Conservation (phyloP, 2,113 vertebrate genomes). For the Labeo rohita region DNA sequence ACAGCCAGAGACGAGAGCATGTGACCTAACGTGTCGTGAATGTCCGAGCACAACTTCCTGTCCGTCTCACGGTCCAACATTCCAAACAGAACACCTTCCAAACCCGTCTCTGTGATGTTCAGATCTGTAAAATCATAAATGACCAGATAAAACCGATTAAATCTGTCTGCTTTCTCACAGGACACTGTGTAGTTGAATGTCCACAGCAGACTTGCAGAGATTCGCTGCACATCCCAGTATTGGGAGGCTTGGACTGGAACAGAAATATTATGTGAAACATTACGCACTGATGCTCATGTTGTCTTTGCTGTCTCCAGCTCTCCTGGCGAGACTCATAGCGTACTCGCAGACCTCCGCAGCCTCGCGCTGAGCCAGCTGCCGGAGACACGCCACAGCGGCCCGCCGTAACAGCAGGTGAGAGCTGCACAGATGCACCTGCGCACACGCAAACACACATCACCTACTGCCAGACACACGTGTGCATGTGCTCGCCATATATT, state of each 20-base stretch:
- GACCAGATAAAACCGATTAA: background rate
- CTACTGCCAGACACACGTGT: too few relatives aligned
- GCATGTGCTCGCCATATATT: too few relatives aligned
- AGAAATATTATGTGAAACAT: background rate
- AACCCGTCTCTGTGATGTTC: slow-evolving; percentile 94
- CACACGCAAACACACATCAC: slow-evolving; percentile 35
- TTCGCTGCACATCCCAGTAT: background rate
- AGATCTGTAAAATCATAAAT: slow-evolving; percentile 72
- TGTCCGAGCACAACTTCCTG: slow-evolving; percentile 93
- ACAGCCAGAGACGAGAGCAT: slow-evolving; percentile 97
- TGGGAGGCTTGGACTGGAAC: too few relatives aligned
- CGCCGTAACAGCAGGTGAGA: slow-evolving; percentile 93
- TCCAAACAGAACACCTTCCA: slow-evolving; percentile 96
- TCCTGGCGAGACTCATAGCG: slow-evolving; percentile 93
- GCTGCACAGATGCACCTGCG: slow-evolving; percentile 93
- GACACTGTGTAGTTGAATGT: too few relatives aligned
- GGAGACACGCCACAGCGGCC: slow-evolving; percentile 93
- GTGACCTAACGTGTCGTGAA: slow-evolving; percentile 96
- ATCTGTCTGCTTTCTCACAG: too few relatives aligned
- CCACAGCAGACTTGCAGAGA: too few relatives aligned
- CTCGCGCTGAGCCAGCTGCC: slow-evolving; percentile 95
- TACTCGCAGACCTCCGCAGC: slow-evolving; percentile 97
- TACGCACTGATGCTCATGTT: slow-evolving; percentile 84
- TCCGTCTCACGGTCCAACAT: slow-evolving; percentile 98
- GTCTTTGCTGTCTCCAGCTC: slow-evolving; percentile 86